Evolutionary conservation across 2,113 vertebrate species (phyloP).

Genomic region (Egretta garzetta): DNA sequence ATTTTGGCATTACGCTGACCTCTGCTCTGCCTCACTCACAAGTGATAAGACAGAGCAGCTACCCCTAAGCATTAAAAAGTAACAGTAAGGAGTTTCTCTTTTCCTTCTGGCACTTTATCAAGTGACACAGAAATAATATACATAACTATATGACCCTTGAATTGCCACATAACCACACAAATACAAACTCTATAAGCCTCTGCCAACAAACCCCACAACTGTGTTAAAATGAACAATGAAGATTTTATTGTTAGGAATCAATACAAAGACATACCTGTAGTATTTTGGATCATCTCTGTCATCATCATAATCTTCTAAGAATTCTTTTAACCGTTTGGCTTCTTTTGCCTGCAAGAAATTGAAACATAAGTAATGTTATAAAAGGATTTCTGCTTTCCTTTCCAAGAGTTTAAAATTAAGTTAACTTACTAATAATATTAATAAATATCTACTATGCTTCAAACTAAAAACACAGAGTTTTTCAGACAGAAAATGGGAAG

Average conservation of each 20-base stretch:
- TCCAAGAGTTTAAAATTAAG: neutral
- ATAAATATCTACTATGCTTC: neutral
- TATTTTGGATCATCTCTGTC: constrained; percentile 98
- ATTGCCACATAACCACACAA: neutral
- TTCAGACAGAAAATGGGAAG: neutral
- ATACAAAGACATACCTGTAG: constrained; percentile 82
- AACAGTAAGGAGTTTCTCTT: neutral
- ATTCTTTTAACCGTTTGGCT: constrained; percentile 96
- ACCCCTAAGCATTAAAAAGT: neutral
- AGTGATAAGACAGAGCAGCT: neutral
- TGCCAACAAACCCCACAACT: neutral
- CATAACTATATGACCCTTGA: neutral
- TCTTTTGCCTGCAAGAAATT: constrained; percentile 87
- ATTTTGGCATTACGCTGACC: neutral
- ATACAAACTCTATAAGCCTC: neutral
- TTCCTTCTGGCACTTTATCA: neutral
- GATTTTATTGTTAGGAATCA: neutral
- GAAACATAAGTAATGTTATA: neutral
- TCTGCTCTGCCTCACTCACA: neutral
- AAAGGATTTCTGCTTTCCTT: neutral
- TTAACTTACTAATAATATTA: neutral
- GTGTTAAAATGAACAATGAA: neutral
- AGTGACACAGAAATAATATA: neutral
- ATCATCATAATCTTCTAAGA: constrained; percentile 98
- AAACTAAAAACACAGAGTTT: neutral